These are phyloP conservation scores for Hypena proboscidalis DNA, from an alignment of 2,888 invertebrate species.

Conservation along the genomic window DNA sequence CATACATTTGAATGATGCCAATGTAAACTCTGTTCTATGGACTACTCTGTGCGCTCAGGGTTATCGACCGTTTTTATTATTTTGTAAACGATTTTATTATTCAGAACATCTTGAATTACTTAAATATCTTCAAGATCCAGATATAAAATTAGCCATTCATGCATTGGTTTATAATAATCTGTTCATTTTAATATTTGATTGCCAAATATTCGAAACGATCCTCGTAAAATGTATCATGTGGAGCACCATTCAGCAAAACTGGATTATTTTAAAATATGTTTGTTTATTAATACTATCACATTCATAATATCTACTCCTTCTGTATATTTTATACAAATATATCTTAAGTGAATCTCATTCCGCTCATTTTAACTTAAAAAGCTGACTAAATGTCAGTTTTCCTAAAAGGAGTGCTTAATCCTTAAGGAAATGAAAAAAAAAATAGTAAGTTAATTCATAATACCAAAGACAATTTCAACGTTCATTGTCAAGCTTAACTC, in stretches of 20 bases:
- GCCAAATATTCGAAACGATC: not conserved
- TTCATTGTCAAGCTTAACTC: not conserved
- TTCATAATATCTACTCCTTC: too few relatives aligned
- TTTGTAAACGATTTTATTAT: slow-evolving; percentile 14
- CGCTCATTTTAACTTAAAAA: too few relatives aligned
- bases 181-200: slow-evolving; percentile 2
- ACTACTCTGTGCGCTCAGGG: slow-evolving; percentile 72
- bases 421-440: too few relatives aligned
- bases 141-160: not conserved
- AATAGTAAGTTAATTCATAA: too few relatives aligned
- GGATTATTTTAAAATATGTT: too few relatives aligned
- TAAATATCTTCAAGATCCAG: not conserved
- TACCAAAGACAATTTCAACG: not conserved
- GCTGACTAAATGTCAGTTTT: too few relatives aligned
- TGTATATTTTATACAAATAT: too few relatives aligned
- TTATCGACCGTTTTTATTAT: slow-evolving; percentile 43
- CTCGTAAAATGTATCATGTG: too few relatives aligned
- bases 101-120: slow-evolving; percentile 9
- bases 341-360: too few relatives aligned
- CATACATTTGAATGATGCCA: slow-evolving; percentile 84
- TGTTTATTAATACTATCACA: too few relatives aligned
- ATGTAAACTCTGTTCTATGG: slow-evolving; percentile 78
- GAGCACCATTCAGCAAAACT: too few relatives aligned
- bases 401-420: too few relatives aligned
- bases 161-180: not conserved